These are phyloP conservation scores for Onychomys arenicola DNA, from an alignment of 2,797 vertebrate species.

Conservation along the genomic window DNA sequence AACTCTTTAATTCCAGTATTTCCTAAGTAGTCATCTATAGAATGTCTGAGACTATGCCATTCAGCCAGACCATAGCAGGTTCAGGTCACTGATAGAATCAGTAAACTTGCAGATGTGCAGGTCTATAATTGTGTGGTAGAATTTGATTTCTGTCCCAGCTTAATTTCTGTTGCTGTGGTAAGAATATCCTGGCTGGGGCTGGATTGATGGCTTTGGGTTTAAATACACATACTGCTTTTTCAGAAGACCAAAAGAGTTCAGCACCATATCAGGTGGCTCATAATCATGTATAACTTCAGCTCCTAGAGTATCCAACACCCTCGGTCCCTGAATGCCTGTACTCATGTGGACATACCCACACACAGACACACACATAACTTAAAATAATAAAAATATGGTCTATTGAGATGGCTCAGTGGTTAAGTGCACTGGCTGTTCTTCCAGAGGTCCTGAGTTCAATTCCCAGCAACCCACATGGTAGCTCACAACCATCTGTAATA, in stretches of 20 bases:
- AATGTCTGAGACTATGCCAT: not conserved
- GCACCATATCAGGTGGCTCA: not conserved
- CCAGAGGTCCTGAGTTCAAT: too few species aligned
- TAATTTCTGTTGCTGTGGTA: not conserved
- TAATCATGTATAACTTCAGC: not conserved
- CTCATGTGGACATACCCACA: not conserved
- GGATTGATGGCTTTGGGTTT: not conserved
- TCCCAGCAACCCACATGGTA: too few species aligned
- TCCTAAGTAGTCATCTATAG: slow-evolving; percentile 10
- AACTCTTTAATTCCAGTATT: not conserved
- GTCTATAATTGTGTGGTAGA: not conserved
- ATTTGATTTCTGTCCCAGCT: not conserved
- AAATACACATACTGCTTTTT: not conserved
- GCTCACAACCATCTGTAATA: too few species aligned
- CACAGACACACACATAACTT: not conserved
- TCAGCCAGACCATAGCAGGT: not conserved
- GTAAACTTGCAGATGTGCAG: not conserved
- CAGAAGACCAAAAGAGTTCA: not conserved
- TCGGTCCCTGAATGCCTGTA: not conserved
- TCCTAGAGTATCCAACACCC: not conserved
- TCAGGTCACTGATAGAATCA: not conserved
- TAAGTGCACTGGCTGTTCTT: too few species aligned
- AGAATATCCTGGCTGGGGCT: not conserved
- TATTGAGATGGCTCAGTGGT: too few species aligned
- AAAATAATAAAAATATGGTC: not conserved